Evolutionary conservation across 2,797 vertebrate species (phyloP), one percentile per base, ranked within the genome.

Genomic region (Hydrocynus forskahlii): DNA sequence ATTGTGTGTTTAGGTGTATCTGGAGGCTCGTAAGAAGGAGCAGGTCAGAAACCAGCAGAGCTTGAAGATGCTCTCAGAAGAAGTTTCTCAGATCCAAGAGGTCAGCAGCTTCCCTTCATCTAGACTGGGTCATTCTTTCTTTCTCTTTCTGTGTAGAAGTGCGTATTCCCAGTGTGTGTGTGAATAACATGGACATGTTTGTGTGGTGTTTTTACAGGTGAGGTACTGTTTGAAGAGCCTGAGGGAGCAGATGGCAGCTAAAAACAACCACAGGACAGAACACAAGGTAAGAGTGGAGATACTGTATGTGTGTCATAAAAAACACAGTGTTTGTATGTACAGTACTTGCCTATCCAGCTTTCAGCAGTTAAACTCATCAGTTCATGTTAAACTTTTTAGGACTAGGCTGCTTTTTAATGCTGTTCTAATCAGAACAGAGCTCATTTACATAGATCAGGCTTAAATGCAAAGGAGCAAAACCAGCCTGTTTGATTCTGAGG

Each of bases 1-100:
- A 7, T 1, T 48, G 4, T 48, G 8, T 48, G 45, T 78, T 60
- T 87, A 99, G 97, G 96, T 99, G 63, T 99, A 98, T 79, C 89
- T 99, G 10, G 95, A 96, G 84, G 95, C 94, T 0, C 93, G 93
- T 8, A 93, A 90, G 1, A 93, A 97, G 81, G 95, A 96, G 60
- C 90, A 94, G 86, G 83, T 90, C 66, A 93, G 89, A 69, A 95
- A 96, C 0, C 95, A 96, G 73, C 91, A 97, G 90, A 96, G 89
- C 21, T 84, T 97, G 75, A 94, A 89, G 84, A 97, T 96, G 89
- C 92, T 97, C 76, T 97, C 95, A 60, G 97, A 96, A 0, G 96
- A 98, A 87, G 96, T 96, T 64, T 94, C 96, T 25, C 96, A 97
- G 80, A 96, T 97, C 60, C 96, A 97, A 80, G 97, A 97, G 96